These are phyloP conservation scores for Colistium nudipinnis DNA, from an alignment of 2,113 vertebrate species.

Conservation along the genomic window DNA sequence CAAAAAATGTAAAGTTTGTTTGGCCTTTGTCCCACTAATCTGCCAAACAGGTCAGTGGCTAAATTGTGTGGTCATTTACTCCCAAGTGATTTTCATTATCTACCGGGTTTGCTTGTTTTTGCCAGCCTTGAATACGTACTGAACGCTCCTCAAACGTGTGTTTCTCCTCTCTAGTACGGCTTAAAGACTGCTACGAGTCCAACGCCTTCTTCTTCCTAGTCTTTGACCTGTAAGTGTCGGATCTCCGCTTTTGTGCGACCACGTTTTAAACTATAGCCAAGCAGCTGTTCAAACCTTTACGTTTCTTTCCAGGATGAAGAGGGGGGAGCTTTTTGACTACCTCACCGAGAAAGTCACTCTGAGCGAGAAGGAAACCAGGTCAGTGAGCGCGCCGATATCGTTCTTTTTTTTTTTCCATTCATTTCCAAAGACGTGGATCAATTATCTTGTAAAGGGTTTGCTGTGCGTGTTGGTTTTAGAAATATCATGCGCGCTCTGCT, in stretches of 20 bases:
- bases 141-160: conserved; percentile 2
- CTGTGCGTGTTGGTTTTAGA: conserved; percentile 71
- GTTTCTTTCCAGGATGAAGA: conserved; percentile 89
- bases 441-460: not conserved
- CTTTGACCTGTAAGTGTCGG: conserved; percentile 96
- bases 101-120: too few relatives aligned
- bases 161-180: conserved; percentile 87
- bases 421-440: not conserved
- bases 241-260: accelerated
- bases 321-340: conserved; percentile 97
- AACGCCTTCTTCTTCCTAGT: conserved; percentile 96
- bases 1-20: not conserved
- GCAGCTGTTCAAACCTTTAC: not conserved
- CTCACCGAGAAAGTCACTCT: conserved; percentile 97
- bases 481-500: conserved; percentile 95
- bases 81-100: too few relatives aligned
- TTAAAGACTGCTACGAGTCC: conserved; percentile 95
- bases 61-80: not conserved
- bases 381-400: conserved; percentile 9
- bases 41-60: not conserved
- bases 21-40: not conserved
- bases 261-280: not conserved
- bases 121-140: not conserved
- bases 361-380: conserved; percentile 98
- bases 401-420: not conserved